These are phyloP conservation scores for Neoseiulus cucumeris DNA, from an alignment of 1,140 invertebrate genomes.

Conservation along the genomic window DNA sequence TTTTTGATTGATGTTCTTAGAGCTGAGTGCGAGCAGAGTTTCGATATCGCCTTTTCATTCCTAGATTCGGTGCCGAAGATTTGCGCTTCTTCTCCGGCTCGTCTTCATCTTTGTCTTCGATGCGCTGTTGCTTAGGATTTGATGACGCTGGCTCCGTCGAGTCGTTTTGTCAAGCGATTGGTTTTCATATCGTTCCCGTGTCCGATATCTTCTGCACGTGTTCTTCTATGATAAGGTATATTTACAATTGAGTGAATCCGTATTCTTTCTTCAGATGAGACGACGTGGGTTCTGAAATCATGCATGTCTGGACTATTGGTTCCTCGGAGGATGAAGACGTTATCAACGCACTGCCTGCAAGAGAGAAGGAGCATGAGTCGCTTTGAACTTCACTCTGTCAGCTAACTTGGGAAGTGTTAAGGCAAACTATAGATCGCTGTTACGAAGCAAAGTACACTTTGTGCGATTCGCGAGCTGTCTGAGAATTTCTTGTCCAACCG, in stretches of 20 bases:
- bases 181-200: too few species aligned
- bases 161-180: too few species aligned
- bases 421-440: neutral
- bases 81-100: too few species aligned
- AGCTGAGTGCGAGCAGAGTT: too few species aligned
- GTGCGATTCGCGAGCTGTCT: neutral
- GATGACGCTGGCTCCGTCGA: too few species aligned
- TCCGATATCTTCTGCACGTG: too few species aligned
- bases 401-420: neutral
- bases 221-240: neutral
- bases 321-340: neutral
- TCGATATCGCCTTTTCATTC: too few species aligned
- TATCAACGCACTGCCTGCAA: neutral
- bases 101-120: too few species aligned
- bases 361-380: neutral
- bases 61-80: too few species aligned
- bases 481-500: neutral
- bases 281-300: slow-evolving; percentile 10
- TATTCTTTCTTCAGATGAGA: slow-evolving; percentile 9
- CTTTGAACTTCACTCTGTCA: neutral
- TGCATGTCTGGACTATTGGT: neutral
- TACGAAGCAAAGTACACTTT: neutral
- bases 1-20: too few species aligned
- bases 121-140: too few species aligned
- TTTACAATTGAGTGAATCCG: slow-evolving; percentile 10